Percentiles rank a stretch among this genome's conserved stretches.
Evolutionary conservation across 37 sponge, comb jelly and placozoan species (phyloP).

Genomic region (Bolinopsis microptera): DNA sequence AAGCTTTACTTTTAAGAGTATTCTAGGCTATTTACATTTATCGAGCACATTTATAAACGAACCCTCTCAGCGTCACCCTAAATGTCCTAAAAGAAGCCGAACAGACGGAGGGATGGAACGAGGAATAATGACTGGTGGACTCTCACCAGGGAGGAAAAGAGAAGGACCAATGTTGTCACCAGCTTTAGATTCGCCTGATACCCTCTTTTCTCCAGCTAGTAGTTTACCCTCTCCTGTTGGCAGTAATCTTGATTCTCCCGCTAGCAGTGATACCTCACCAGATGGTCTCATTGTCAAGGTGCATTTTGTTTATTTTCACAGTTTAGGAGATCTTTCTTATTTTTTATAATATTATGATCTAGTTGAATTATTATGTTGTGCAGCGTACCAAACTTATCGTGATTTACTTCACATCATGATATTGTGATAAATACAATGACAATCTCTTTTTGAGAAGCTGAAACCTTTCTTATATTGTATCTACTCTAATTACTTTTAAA

Average conservation of each 20-base stretch:
- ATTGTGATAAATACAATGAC: no score
- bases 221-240: not conserved
- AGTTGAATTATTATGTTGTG: no score
- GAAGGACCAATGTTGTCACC: not conserved
- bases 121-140: not conserved
- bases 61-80: not conserved
- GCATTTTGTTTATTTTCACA: not conserved
- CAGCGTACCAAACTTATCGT: no score
- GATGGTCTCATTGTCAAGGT: conserved; percentile 2
- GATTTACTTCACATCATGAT: no score
- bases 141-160: not conserved
- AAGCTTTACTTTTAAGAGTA: no score
- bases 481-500: no score
- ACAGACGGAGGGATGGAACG: not conserved
- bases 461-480: no score
- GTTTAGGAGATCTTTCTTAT: no score
- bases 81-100: not conserved
- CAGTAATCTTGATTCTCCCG: conserved; percentile 12
- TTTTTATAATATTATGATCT: no score
- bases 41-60: no score
- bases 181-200: not conserved
- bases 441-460: no score
- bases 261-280: not conserved
- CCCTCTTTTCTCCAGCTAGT: not conserved
- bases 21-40: no score